phyloP scores from a whole-genome alignment of 1,140 invertebrate genomes.

The Musca domestica region DNA sequence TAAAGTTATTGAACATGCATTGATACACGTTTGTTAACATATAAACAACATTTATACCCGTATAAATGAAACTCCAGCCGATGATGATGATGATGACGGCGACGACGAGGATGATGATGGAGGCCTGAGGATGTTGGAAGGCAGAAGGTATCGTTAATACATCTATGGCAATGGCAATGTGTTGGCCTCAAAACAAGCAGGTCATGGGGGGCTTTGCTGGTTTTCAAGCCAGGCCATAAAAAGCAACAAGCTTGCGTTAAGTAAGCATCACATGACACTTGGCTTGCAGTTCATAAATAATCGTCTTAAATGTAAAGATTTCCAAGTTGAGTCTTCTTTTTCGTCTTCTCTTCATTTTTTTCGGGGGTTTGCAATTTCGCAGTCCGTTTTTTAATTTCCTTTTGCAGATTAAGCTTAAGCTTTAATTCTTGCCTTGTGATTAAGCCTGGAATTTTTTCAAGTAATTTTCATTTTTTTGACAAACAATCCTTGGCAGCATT shows the following conservation, averaged over 20 bases:
- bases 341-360: neutral
- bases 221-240: constrained; percentile 3
- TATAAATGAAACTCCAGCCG: constrained; percentile 26
- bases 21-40: constrained; percentile 39
- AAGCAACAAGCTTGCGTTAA: constrained; percentile 17
- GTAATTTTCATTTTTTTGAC: constrained; percentile 7
- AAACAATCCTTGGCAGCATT: constrained; percentile 2
- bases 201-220: no score
- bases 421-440: constrained; percentile 11
- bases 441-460: neutral
- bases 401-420: constrained; percentile 16
- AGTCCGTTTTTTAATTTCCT: constrained; percentile 31
- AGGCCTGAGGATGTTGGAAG: no score
- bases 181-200: no score
- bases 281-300: constrained; percentile 50
- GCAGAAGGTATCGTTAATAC: no score
- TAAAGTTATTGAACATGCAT: constrained; percentile 53
- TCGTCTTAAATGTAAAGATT: constrained; percentile 48
- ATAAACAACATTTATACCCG: constrained; percentile 19
- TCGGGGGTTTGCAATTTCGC: constrained; percentile 29
- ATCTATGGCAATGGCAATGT: no score
- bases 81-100: no score
- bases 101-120: no score
- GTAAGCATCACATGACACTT: constrained; percentile 22
- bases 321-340: neutral